Percentiles rank a stretch among this genome's conserved stretches.
Evolutionary conservation across 2,888 invertebrate species (phyloP).

Genomic region (Drosophila quinaria): DNA sequence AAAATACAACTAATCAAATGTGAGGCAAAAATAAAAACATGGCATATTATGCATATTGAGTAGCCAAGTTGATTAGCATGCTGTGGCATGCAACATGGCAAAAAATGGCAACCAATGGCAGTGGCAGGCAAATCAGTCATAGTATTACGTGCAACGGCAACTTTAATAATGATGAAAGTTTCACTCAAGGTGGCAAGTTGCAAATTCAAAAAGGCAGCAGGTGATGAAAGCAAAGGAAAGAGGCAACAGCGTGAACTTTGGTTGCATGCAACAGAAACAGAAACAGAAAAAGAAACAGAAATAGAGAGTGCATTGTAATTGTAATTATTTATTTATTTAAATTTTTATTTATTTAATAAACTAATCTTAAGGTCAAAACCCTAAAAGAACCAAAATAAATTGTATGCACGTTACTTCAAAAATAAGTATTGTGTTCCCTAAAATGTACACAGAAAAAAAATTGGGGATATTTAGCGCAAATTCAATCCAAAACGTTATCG

Average conservation of each 20-base stretch:
- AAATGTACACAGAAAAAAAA: no score
- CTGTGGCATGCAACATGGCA: conserved; percentile 42
- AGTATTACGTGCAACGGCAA: conserved; percentile 57
- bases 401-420: no score
- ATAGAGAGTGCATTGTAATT: neutral
- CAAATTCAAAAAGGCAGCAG: conserved; percentile 1
- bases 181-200: neutral
- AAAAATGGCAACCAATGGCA: conserved; percentile 3
- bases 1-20: conserved; percentile 21
- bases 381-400: no score
- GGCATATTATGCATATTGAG: conserved; percentile 49
- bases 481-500: no score
- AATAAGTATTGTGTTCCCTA: no score
- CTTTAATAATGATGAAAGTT: conserved; percentile 58
- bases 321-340: no score
- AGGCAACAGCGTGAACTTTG: neutral
- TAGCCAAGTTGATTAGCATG: conserved; percentile 43
- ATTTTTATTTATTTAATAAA: no score
- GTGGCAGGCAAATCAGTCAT: neutral
- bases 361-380: no score
- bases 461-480: no score
- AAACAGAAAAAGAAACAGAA: neutral
- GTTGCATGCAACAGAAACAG: neutral
- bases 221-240: neutral
- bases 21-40: conserved; percentile 1